Conservation (phyloP, 1,140 invertebrate genomes). For the Danaus plexippus region DNA sequence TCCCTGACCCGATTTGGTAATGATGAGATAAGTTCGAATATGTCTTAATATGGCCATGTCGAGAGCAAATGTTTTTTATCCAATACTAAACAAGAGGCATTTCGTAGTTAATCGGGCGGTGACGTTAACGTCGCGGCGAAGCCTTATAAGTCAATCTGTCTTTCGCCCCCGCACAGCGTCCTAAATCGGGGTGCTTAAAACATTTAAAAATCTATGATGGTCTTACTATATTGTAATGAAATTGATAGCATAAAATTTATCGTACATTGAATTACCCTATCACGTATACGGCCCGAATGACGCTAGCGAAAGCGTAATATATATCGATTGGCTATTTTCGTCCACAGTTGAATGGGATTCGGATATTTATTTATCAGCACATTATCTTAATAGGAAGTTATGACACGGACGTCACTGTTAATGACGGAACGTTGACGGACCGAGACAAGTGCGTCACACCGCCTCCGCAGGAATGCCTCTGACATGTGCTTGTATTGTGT, state of each 20-base stretch:
- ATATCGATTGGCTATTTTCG: slow-evolving; percentile 33
- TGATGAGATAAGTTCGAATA: slow-evolving; percentile 31
- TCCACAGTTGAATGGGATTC: slow-evolving; percentile 14
- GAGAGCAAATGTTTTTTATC: slow-evolving; percentile 39
- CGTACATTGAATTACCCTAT: slow-evolving; percentile 1
- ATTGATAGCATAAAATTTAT: too few species aligned
- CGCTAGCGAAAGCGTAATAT: slow-evolving; percentile 30
- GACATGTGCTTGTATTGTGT: slow-evolving; percentile 20
- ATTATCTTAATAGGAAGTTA: slow-evolving; percentile 52
- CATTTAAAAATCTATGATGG: neutral
- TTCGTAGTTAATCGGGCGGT: slow-evolving; percentile 53
- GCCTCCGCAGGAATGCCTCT: slow-evolving; percentile 22
- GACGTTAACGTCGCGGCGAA: slow-evolving; percentile 44
- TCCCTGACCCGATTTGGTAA: neutral
- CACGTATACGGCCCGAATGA: slow-evolving; percentile 19
- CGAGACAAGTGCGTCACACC: slow-evolving; percentile 24
- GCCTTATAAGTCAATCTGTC: slow-evolving; percentile 61
- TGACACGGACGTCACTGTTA: slow-evolving; percentile 43
- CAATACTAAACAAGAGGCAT: slow-evolving; percentile 41
- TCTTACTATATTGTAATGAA: neutral
- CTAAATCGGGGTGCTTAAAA: slow-evolving; percentile 27
- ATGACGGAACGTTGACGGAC: slow-evolving; percentile 26
- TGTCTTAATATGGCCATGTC: slow-evolving; percentile 54
- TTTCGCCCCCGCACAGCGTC: slow-evolving; percentile 51
- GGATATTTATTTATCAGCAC: slow-evolving; percentile 41